phyloP scores from a whole-genome alignment of 2,888 invertebrate species.

The Macrosiphum euphorbiae region DNA sequence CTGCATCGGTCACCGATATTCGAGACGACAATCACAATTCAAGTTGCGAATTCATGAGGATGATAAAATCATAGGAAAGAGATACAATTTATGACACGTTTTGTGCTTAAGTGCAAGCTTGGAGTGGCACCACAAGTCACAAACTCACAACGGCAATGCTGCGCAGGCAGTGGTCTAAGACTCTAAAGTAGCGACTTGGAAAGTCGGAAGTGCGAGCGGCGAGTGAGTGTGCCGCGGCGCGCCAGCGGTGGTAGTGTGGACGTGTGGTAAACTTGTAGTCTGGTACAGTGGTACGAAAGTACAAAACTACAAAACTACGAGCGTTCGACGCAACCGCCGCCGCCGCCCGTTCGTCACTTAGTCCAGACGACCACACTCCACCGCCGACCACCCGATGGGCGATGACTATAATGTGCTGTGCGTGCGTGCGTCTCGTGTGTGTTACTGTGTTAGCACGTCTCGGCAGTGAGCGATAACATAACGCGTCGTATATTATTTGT shows the following conservation, averaged over 20 bases:
- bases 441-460: not conserved
- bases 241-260: not conserved
- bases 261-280: not conserved
- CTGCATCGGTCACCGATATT: not conserved
- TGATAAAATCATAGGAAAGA: not conserved
- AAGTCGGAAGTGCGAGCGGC: not conserved
- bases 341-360: not conserved
- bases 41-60: not conserved
- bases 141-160: not conserved
- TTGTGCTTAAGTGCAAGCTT: too few relatives aligned
- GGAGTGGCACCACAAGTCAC: too few relatives aligned
- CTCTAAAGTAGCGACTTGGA: not conserved
- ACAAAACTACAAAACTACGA: not conserved
- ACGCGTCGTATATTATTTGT: constrained; percentile 35
- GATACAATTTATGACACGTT: too few relatives aligned
- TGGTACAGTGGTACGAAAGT: not conserved
- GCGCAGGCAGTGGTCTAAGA: not conserved
- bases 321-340: not conserved
- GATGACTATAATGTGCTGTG: not conserved
- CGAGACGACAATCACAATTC: not conserved
- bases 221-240: not conserved
- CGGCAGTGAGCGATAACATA: constrained; percentile 37
- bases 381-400: not conserved
- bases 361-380: not conserved
- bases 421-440: constrained; percentile 25